Percentiles rank a stretch among this genome's conserved stretches.
These are phyloP conservation scores for Creontiades dilutus DNA, from an alignment of 2,888 invertebrate species.

Conservation along the genomic window DNA sequence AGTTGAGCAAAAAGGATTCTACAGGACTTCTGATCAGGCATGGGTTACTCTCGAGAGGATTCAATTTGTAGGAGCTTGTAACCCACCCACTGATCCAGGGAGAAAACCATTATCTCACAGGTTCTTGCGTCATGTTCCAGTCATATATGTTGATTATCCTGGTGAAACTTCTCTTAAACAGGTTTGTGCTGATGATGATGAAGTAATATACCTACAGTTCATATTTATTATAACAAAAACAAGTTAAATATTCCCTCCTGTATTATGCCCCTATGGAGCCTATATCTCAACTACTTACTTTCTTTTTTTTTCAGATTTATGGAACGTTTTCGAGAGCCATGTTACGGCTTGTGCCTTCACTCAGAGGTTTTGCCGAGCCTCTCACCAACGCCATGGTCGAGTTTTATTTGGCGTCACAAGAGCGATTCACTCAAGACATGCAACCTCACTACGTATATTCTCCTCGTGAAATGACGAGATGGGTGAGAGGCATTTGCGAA, in stretches of 20 bases:
- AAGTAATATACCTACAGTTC: too few relatives aligned
- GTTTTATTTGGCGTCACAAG: slow-evolving; percentile 97
- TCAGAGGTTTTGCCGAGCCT: slow-evolving; percentile 96
- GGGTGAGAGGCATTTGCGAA: slow-evolving; percentile 99
- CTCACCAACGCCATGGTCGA: slow-evolving; percentile 99
- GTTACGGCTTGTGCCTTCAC: slow-evolving; percentile 94
- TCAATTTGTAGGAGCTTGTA: slow-evolving; percentile 99
- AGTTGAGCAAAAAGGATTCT: slow-evolving; percentile 97
- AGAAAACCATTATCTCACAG: slow-evolving; percentile 95
- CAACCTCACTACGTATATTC: slow-evolving; percentile 99
- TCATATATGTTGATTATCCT: slow-evolving; percentile 99
- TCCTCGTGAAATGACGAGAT: slow-evolving; percentile 98
- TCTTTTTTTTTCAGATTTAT: slow-evolving; percentile 84
- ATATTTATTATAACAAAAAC: too few relatives aligned
- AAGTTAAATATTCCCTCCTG: too few relatives aligned
- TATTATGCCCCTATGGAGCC: too few relatives aligned
- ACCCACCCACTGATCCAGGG: slow-evolving; percentile 99
- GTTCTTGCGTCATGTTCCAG: slow-evolving; percentile 95
- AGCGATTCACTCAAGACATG: slow-evolving; percentile 99
- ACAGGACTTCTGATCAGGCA: slow-evolving; percentile 87
- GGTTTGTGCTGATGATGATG: slow-evolving; percentile 74
- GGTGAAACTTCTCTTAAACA: slow-evolving; percentile 98
- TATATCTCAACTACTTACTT: too few relatives aligned
- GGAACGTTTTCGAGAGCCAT: slow-evolving; percentile 99
- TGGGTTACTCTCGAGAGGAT: slow-evolving; percentile 99